Evolutionary conservation across 2,797 vertebrate species (phyloP).

Genomic region (Neostethus bicornis): DNA sequence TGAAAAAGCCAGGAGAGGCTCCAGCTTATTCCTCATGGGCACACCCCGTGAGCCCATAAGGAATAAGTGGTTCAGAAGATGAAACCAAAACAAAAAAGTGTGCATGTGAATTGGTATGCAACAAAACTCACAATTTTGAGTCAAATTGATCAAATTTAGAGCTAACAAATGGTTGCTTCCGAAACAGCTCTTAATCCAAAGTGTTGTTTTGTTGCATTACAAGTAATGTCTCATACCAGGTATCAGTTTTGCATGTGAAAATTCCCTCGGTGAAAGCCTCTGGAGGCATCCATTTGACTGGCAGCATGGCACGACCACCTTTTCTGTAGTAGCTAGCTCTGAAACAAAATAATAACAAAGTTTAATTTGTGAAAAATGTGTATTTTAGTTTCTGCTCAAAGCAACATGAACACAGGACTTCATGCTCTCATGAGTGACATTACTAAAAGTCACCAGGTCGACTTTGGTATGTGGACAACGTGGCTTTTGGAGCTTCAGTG

Average conservation of each 20-base stretch:
- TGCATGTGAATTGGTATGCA: too few species aligned
- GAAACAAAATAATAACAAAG: slow-evolving; percentile 13
- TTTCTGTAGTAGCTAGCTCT: slow-evolving; percentile 94
- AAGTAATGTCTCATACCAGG: slow-evolving; percentile 80
- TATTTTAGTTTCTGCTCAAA: slow-evolving; percentile 16
- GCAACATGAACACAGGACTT: slow-evolving; percentile 4
- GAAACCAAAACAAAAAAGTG: too few species aligned
- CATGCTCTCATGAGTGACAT: not conserved
- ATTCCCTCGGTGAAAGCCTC: slow-evolving; percentile 95
- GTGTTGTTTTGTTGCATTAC: not conserved
- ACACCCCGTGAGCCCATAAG: too few species aligned
- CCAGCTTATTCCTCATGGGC: too few species aligned
- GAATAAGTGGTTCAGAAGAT: too few species aligned
- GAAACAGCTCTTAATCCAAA: not conserved
- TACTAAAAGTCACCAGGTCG: not conserved
- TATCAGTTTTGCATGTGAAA: slow-evolving; percentile 95
- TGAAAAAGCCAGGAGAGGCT: too few species aligned
- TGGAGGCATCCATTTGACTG: slow-evolving; percentile 94
- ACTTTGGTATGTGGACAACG: not conserved
- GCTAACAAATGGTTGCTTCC: not conserved
- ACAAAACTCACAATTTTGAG: not conserved
- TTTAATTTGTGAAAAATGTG: not conserved
- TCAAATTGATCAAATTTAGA: not conserved
- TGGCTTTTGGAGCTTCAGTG: not conserved
- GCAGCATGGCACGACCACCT: slow-evolving; percentile 89